A percentile compares a stretch with the other conserved stretches of the same genome.
phyloP scores from a whole-genome alignment of 2,888 invertebrate genomes.

The Hirtodrosophila alboralis region DNA sequence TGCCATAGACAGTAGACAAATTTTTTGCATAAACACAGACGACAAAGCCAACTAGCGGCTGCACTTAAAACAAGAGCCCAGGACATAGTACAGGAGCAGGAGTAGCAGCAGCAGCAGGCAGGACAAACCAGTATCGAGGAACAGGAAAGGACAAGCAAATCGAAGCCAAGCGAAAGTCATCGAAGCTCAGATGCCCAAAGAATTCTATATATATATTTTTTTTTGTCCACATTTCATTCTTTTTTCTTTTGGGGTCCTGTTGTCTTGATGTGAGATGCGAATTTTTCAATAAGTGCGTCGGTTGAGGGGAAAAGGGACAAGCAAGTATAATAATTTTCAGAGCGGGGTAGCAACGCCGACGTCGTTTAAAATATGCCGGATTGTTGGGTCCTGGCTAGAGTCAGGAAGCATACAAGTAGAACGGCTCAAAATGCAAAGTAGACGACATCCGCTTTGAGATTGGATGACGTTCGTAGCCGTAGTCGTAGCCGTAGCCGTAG shows the following conservation, averaged over 20 bases:
- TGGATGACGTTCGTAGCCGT: conserved; percentile 69
- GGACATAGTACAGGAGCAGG: conserved; percentile 20
- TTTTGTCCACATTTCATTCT: conserved; percentile 23
- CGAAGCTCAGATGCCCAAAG: conserved; percentile 60
- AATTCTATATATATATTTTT: too few species aligned
- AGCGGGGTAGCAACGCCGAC: conserved; percentile 24
- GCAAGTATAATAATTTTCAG: conserved; percentile 67
- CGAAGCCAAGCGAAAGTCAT: conserved; percentile 61
- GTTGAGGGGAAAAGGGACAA: too few species aligned
- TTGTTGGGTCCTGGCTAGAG: conserved; percentile 58
- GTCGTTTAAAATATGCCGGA: conserved; percentile 78
- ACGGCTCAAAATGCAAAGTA: conserved; percentile 80
- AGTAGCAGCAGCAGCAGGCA: conserved; percentile 23
- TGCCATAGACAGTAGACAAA: conserved; percentile 65
- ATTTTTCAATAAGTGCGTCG: conserved; percentile 77
- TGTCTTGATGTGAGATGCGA: conserved; percentile 59
- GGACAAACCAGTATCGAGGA: too few species aligned
- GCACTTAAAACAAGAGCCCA: conserved; percentile 75
- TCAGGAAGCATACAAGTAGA: conserved; percentile 79
- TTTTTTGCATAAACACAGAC: conserved; percentile 80
- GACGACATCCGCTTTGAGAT: conserved; percentile 80
- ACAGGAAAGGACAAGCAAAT: conserved; percentile 28
- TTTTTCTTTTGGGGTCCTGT: conserved; percentile 9
- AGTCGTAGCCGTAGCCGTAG: conserved; percentile 19
- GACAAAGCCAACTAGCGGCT: conserved; percentile 77